Base-by-base conservation (phyloP, 2,888 invertebrate genomes). In the Hybos culiciformis region DNA sequence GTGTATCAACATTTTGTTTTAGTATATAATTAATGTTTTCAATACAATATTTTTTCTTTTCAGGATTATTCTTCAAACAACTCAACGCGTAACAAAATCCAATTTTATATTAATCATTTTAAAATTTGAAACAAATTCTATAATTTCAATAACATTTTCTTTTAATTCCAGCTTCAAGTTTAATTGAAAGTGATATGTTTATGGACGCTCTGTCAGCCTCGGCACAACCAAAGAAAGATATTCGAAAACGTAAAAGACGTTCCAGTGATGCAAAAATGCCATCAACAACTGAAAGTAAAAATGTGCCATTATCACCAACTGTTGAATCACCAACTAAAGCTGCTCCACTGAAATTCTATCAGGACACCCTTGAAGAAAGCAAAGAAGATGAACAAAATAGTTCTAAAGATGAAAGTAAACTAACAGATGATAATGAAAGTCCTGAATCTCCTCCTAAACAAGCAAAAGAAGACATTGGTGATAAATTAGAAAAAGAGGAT, bases 161-260 rank as follows among this genome's bases (percentile, higher is more conserved):
- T 48, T 31, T 50, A 32, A 34, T 45, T 45, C 17, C 44, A 44
- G 46, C 37, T 41, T 45, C 33, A 29, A 52, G 39, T 38, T 39
- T 93, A 38, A 80, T 87, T 60, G 94, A 94, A 63, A 91, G 91
- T 59, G 87, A 86, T 56, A 80, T 90, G 67, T 94, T 94, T 61
- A 91, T 91, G 81, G 91, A 92, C 63, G 91, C 91, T 1, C 68
- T 94, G 26, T 75, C 77, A 50, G 83, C 83, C 5, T 83, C 83
- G 3, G 81, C 85, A 7, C 78, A 79, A 20, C 60, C 69, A 62
- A 68, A 81, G 71, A 72, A 85, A 60, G 80, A 83, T 49, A 74
- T 78, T 2, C 78, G 80, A 55, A 91, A 88, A 59, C 72, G 83
- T 45, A 87, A 86, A 65, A 75, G 87, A 36, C 72, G 83, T 34